These are phyloP conservation scores for Saturnia japonica DNA, from an alignment of 2,888 invertebrate species.

Conservation along the genomic window DNA sequence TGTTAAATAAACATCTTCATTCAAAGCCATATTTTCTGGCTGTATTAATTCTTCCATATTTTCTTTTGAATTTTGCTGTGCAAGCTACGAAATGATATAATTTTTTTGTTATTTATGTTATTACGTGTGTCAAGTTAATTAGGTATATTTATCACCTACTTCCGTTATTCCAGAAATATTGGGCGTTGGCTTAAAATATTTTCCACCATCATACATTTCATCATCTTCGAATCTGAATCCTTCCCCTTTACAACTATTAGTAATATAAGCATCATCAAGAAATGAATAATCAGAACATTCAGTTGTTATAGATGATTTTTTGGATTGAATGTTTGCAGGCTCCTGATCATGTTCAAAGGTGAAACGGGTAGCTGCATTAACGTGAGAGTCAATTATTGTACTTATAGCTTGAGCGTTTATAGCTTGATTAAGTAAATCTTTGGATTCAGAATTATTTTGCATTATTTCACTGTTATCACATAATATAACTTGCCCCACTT, in stretches of 20 bases:
- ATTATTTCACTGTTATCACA: constrained; percentile 41
- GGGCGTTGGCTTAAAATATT: not conserved
- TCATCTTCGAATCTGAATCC: not conserved
- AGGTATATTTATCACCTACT: not conserved
- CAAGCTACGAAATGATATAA: not conserved
- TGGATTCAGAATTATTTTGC: constrained; percentile 37
- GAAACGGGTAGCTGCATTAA: constrained; percentile 46
- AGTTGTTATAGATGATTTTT: constrained; percentile 34
- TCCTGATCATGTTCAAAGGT: constrained; percentile 37
- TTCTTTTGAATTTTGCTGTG: constrained; percentile 9
- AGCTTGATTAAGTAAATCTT: constrained; percentile 42
- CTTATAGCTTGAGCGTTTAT: constrained; percentile 48
- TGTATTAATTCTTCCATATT: constrained; percentile 31
- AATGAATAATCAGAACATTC: constrained; percentile 57
- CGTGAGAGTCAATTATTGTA: constrained; percentile 56
- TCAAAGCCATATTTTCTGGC: constrained; percentile 42
- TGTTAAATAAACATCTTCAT: constrained; percentile 59
- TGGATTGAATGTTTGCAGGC: constrained; percentile 26
- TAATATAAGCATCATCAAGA: constrained; percentile 47
- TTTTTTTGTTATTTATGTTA: not conserved
- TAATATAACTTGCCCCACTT: constrained; percentile 50
- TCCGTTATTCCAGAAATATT: not conserved
- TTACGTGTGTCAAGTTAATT: not conserved
- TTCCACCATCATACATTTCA: not conserved
- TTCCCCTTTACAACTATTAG: constrained; percentile 33